Evolutionary conservation across 2,797 vertebrate species (phyloP), one percentile per base, ranked within the genome.

Genomic region (Macrochelys suwanniensis): DNA sequence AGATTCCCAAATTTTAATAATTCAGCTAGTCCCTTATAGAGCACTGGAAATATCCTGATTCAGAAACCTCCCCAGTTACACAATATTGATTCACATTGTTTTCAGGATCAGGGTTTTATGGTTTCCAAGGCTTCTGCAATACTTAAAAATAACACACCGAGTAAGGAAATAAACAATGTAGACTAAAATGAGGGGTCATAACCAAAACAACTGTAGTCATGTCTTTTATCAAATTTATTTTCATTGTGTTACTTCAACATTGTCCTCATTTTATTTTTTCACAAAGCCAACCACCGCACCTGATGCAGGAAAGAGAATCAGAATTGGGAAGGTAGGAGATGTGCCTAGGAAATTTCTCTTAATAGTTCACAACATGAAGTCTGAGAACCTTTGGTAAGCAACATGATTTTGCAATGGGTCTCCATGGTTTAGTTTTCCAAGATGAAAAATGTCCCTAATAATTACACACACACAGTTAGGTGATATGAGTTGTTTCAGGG

Each of bases 21-120:
- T 51, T 65, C 59, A 74, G 89, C 65, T 56, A 26, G 49, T 12
- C 37, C 28, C 23, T 13, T 59, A 21, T 2, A 85, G 79, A 83
- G 84, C 84, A 90, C 1, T 2, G 71, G 78, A 17, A 13, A 19
- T 3, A 45, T 3, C 21, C 54, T 61, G 53, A 50, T 42, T 31
- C 37, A 53, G 42, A 50, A 87, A 88, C 50, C 0, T 1, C 12
- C 15, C 61, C 47, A 1, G 0, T 61, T 85, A 45, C 23, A 78
- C 90, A 87, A 87, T 4, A 7, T 0, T 8, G 42, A 51, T 37
- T 80, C 11, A 59, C 4, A 1, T 5, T 23, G 51, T 79, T 79
- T 80, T 65, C 49, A 81, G 79, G 57, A 61, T 59, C 91, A 85
- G 80, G 53, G 71, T 8, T 93, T 91, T 80, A 80, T 53, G 50